Evolutionary conservation across 2,888 invertebrate species (phyloP).

Genomic region (Stenolophus ochropezus): DNA sequence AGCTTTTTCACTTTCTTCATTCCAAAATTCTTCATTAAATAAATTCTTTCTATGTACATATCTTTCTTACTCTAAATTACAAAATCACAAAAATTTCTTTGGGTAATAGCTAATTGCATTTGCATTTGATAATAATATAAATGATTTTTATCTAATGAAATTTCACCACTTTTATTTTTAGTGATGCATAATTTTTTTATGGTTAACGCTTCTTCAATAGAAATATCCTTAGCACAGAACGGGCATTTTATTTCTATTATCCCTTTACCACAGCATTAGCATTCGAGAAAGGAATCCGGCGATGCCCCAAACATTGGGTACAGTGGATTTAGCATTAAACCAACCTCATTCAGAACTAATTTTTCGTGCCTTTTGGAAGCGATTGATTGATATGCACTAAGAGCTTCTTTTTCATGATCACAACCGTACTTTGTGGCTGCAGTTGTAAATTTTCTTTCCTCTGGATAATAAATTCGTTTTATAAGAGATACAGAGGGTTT

Average conservation of each 20-base stretch:
- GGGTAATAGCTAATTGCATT: neutral
- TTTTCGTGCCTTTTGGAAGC: neutral
- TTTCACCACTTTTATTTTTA: neutral
- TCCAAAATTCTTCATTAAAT: neutral
- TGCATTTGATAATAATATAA: neutral
- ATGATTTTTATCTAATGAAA: neutral
- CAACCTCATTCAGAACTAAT: neutral
- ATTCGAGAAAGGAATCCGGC: neutral
- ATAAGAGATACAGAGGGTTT: neutral
- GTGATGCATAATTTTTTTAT: neutral
- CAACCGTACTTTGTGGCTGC: neutral
- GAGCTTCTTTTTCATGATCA: constrained; percentile 4
- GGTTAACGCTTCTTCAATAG: neutral
- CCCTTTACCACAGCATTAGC: neutral
- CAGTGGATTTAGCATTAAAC: too few species aligned
- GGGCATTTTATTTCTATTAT: neutral
- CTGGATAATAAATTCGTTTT: neutral
- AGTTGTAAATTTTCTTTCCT: neutral
- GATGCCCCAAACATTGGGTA: constrained; percentile 9
- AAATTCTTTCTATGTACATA: neutral
- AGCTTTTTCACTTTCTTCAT: neutral
- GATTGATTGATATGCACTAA: neutral
- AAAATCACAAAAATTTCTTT: neutral
- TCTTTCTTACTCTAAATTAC: neutral
- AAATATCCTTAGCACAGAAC: neutral